These are phyloP conservation scores for Meloe dianella DNA, from an alignment of 2,888 invertebrate species.

Conservation along the genomic window DNA sequence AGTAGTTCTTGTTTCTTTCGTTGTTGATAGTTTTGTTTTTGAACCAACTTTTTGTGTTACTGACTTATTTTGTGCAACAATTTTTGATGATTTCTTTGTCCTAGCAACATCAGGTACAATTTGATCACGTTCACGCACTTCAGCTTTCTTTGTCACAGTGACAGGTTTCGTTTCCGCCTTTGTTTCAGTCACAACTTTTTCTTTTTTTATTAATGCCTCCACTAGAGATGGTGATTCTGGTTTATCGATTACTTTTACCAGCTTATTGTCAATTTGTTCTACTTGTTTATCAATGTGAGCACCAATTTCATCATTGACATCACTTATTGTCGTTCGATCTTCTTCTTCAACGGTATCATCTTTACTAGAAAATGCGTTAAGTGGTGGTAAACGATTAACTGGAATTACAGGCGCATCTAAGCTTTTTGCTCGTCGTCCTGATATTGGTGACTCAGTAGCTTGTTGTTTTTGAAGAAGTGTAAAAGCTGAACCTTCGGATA, in stretches of 20 bases:
- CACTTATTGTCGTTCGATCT: slow-evolving; percentile 63
- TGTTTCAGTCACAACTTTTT: slow-evolving; percentile 15
- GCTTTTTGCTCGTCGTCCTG: slow-evolving; percentile 80
- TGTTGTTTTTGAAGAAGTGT: slow-evolving; percentile 77
- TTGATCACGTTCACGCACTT: slow-evolving; percentile 56
- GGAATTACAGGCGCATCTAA: slow-evolving; percentile 85
- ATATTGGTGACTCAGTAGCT: slow-evolving; percentile 76
- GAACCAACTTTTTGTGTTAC: slow-evolving; percentile 32
- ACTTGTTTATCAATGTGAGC: slow-evolving; percentile 38
- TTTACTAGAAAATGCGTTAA: slow-evolving; percentile 87
- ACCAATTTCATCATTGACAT: slow-evolving; percentile 38
- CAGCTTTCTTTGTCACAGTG: slow-evolving; percentile 15
- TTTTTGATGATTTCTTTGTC: slow-evolving; percentile 42
- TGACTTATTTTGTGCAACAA: slow-evolving; percentile 35
- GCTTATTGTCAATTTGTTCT: slow-evolving; percentile 39
- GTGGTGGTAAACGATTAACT: slow-evolving; percentile 77
- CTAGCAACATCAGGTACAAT: slow-evolving; percentile 57
- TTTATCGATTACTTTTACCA: slow-evolving; percentile 58
- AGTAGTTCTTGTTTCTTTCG: slow-evolving; percentile 12
- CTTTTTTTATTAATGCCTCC: slow-evolving; percentile 29
- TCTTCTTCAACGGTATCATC: slow-evolving; percentile 84
- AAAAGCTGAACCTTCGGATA: slow-evolving; percentile 84
- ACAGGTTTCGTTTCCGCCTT: slow-evolving; percentile 26
- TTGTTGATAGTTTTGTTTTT: slow-evolving; percentile 31
- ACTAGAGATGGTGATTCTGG: slow-evolving; percentile 15